phyloP scores from a whole-genome alignment of 1,140 invertebrate genomes.

The Hetaerina americana region DNA sequence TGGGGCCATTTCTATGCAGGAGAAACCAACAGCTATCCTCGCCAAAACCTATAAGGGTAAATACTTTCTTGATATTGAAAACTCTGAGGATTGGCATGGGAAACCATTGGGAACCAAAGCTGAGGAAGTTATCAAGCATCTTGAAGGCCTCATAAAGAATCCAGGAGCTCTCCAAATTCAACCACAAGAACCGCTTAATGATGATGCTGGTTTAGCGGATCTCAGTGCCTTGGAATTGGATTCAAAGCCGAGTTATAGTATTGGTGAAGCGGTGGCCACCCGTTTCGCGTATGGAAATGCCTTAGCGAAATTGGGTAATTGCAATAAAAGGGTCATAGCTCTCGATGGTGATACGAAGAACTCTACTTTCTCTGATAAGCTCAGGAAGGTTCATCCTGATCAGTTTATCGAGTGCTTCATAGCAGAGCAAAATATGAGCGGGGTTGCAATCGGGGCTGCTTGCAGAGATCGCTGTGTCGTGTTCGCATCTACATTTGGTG shows the following conservation, averaged over 20 bases:
- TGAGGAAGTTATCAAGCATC: conserved; percentile 54
- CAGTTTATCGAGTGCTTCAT: conserved; percentile 97
- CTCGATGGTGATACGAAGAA: conserved; percentile 97
- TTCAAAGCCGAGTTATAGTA: conserved; percentile 74
- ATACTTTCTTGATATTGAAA: conserved; percentile 76
- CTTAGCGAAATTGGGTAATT: conserved; percentile 57
- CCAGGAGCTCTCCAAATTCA: conserved; percentile 36
- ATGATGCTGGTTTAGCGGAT: conserved; percentile 55
- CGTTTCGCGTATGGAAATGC: conserved; percentile 89
- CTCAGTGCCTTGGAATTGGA: conserved; percentile 63
- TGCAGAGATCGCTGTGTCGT: conserved; percentile 79
- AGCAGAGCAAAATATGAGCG: conserved; percentile 95
- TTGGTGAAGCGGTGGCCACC: conserved; percentile 74
- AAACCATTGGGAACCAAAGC: conserved; percentile 81
- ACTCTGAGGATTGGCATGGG: conserved; percentile 93
- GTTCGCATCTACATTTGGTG: conserved; percentile 94
- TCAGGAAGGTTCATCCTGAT: conserved; percentile 55
- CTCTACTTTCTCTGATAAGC: conserved; percentile 90
- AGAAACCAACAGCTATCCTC: conserved; percentile 82
- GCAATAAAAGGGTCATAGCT: conserved; percentile 73
- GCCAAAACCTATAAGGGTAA: conserved; percentile 95
- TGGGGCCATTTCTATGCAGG: conserved; percentile 59
- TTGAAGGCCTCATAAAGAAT: conserved; percentile 52
- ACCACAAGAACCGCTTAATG: conserved; percentile 49
- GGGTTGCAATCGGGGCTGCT: conserved; percentile 85